Conservation (phyloP, 2,797 vertebrate species). For the Carapus acus region DNA sequence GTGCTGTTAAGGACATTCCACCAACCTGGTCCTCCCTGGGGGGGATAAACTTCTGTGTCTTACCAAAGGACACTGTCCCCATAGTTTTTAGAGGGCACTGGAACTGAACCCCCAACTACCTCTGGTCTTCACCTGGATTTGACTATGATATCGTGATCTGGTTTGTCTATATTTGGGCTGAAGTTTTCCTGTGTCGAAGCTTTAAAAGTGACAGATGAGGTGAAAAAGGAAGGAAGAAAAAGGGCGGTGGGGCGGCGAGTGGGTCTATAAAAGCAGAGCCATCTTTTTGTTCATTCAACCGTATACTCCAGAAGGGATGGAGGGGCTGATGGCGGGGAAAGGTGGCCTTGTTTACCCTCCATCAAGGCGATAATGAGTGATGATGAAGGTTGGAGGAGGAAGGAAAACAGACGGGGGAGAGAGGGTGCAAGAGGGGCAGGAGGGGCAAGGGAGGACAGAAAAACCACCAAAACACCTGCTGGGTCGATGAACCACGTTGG, state of each 20-base stretch:
- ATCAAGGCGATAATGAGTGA: conserved; percentile 48
- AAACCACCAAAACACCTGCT: conserved; percentile 6
- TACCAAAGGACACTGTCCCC: too few species aligned
- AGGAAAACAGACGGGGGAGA: conserved; percentile 5
- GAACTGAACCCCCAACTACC: too few species aligned
- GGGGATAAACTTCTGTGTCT: too few species aligned
- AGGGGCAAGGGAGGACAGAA: not conserved
- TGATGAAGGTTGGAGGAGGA: conserved; percentile 34
- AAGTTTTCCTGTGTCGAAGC: too few species aligned
- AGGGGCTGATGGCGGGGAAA: conserved; percentile 31
- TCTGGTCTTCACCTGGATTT: too few species aligned
- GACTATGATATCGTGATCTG: too few species aligned
- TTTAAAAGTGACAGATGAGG: conserved; percentile 31
- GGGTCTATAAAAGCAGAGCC: too few species aligned
- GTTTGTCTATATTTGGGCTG: too few species aligned
- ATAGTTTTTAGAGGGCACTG: too few species aligned
- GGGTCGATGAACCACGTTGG: conserved; percentile 19
- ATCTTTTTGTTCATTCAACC: conserved; percentile 31
- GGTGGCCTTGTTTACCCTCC: conserved; percentile 49
- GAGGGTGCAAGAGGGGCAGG: conserved; percentile 17
- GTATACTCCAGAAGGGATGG: conserved; percentile 28
- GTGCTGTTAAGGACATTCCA: too few species aligned
- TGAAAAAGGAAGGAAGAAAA: conserved; percentile 29
- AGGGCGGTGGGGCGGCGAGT: too few species aligned
- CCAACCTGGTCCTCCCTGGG: too few species aligned